Evolutionary conservation across 2,888 invertebrate species (phyloP), one percentile per base, ranked within the genome.

Genomic region (Toxonevra muliebris): DNA sequence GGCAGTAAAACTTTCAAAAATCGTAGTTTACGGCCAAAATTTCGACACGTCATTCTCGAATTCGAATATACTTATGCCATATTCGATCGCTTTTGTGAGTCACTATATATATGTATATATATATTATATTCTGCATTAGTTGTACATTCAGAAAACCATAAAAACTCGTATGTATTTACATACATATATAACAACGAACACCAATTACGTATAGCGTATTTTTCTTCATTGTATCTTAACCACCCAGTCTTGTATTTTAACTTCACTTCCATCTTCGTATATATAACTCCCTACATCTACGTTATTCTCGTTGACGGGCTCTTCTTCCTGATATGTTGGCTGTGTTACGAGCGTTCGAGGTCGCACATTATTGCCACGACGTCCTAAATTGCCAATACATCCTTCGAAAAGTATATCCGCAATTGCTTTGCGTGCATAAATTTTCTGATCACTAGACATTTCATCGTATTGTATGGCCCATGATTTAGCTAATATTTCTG

Each of bases 381-480:
- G 55, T 40, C 61, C 76, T 65, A 82, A 74, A 62, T 80, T 78
- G 7, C 82, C 82, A 79, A 81, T 77, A 67, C 82, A 82, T 52
- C 80, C 81, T 30, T 82, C 80, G 50, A 82, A 82, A 0, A 82
- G 74, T 52, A 82, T 80, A 66, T 82, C 82, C 1, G 80, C 79
- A 11, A 82, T 82, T 13, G 82, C 82, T 63, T 82, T 82, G 9
- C 81, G 73, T 0, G 82, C 81, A 17, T 80, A 74, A 42, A 82
- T 76, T 7, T 79, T 77, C 59, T 82, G 81, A 45, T 79, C 77
- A 13, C 75, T 72, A 0, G 75, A 69, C 75, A 82, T 76, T 64
- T 82, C 81, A 20, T 80, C 82, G 43, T 82, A 82, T 65, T 82
- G 81, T 52, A 82, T 74, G 17, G 81, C 81, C 81, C 81, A 82